Conservation (phyloP, 2,113 vertebrate genomes). For the Apeltes quadracus region DNA sequence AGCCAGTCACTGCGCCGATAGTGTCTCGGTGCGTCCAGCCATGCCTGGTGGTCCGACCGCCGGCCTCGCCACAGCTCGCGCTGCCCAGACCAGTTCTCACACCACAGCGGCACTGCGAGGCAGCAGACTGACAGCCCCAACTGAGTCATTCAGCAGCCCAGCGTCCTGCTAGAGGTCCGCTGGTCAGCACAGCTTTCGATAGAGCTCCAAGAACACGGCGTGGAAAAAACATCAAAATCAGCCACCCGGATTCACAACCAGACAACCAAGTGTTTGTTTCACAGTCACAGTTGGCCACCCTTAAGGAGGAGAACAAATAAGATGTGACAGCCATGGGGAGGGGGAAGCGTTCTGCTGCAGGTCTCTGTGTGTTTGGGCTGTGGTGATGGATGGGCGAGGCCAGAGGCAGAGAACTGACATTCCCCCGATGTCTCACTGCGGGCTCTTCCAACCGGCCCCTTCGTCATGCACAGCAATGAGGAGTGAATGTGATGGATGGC, state of each 20-base stretch:
- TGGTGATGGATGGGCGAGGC: constrained; percentile 67
- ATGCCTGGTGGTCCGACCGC: constrained; percentile 41
- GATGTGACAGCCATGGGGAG: constrained; percentile 42
- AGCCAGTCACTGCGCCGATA: constrained; percentile 49
- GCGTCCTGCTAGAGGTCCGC: constrained; percentile 59
- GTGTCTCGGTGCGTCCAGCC: constrained; percentile 54
- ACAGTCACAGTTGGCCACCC: constrained; percentile 21
- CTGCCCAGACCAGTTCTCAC: constrained; percentile 44
- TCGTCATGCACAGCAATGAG: constrained; percentile 24
- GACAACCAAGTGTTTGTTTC: constrained; percentile 41
- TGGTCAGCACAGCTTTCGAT: constrained; percentile 35
- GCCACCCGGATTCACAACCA: constrained; percentile 56
- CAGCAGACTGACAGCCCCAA: constrained; percentile 67
- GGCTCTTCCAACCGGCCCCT: constrained; percentile 30
- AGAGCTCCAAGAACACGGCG: constrained; percentile 46
- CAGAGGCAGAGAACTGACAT: constrained; percentile 50
- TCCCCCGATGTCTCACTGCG: constrained; percentile 71
- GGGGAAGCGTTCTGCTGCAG: constrained; percentile 28
- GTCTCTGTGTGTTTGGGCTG: constrained; percentile 49
- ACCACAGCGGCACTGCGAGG: constrained; percentile 42
- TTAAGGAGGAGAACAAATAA: constrained; percentile 30
- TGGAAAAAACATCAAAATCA: constrained; percentile 59
- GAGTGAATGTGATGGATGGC: constrained; percentile 55
- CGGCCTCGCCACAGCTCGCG: constrained; percentile 37
- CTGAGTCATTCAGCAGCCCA: constrained; percentile 65